A percentile compares a stretch with the other conserved stretches of the same genome.
These are phyloP conservation scores for Cyphomyrmex costatus DNA, from an alignment of 1,140 invertebrate species.

Conservation along the genomic window DNA sequence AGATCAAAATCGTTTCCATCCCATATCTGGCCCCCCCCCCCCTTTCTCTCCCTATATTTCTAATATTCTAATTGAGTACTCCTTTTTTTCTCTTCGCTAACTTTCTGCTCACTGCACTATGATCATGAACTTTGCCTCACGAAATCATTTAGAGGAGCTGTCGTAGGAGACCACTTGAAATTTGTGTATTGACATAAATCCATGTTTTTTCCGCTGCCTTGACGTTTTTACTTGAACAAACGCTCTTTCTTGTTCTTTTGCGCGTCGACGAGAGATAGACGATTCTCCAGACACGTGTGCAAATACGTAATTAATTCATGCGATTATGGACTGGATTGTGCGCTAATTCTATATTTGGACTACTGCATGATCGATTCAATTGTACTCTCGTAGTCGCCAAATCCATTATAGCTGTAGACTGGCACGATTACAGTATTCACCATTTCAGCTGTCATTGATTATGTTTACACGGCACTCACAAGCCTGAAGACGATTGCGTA, in stretches of 20 bases:
- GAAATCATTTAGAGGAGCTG: conserved; percentile 32
- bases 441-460: neutral
- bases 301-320: neutral
- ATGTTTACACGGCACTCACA: no score
- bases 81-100: conserved; percentile 10
- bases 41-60: neutral
- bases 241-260: neutral
- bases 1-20: conserved; percentile 17
- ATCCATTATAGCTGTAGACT: conserved; percentile 38
- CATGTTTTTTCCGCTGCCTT: conserved; percentile 31
- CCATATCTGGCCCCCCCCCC: neutral
- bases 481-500: no score
- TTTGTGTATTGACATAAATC: conserved; percentile 14
- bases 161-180: conserved; percentile 23
- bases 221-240: neutral
- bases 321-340: conserved; percentile 27
- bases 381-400: conserved; percentile 20
- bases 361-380: conserved; percentile 19
- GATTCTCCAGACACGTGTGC: conserved; percentile 1
- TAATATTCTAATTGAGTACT: conserved; percentile 20
- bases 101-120: conserved; percentile 30
- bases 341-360: conserved; percentile 13
- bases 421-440: conserved; percentile 53
- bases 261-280: neutral
- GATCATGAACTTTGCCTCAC: neutral